Evolutionary conservation across 2,797 vertebrate species (phyloP).

Genomic region (Amniataba percoides): DNA sequence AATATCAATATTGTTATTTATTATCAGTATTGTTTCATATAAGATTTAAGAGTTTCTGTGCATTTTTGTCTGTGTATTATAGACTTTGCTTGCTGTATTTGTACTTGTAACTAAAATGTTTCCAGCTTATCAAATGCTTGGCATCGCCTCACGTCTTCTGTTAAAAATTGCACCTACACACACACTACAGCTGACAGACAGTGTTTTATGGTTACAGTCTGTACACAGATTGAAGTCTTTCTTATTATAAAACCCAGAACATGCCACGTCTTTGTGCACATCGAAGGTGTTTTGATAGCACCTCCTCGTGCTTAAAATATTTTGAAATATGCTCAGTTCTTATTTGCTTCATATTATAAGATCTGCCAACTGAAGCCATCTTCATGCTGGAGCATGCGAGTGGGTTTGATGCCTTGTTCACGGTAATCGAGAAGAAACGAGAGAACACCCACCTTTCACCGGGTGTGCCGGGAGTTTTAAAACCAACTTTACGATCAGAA

Average conservation of each 20-base stretch:
- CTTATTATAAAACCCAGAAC: neutral
- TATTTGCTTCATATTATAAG: neutral
- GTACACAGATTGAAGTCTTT: neutral
- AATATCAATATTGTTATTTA: neutral
- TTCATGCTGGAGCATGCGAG: neutral
- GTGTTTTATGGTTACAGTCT: neutral
- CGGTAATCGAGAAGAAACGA: neutral
- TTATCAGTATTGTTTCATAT: neutral
- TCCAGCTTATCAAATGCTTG: neutral
- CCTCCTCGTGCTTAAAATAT: neutral
- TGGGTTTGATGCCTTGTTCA: no score
- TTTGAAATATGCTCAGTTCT: neutral
- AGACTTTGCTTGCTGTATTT: neutral
- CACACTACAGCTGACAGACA: neutral
- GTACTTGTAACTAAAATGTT: constrained; percentile 17
- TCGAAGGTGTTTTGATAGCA: neutral
- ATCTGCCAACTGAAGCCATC: neutral
- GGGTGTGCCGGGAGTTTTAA: neutral
- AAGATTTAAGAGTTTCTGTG: neutral
- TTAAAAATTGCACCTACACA: neutral
- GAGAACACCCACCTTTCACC: no score
- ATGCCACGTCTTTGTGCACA: neutral
- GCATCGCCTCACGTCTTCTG: constrained; percentile 1
- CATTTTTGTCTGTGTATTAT: neutral
- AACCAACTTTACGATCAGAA: neutral